Base-by-base conservation (phyloP, 2,113 vertebrate species). In the Nestor notabilis region DNA sequence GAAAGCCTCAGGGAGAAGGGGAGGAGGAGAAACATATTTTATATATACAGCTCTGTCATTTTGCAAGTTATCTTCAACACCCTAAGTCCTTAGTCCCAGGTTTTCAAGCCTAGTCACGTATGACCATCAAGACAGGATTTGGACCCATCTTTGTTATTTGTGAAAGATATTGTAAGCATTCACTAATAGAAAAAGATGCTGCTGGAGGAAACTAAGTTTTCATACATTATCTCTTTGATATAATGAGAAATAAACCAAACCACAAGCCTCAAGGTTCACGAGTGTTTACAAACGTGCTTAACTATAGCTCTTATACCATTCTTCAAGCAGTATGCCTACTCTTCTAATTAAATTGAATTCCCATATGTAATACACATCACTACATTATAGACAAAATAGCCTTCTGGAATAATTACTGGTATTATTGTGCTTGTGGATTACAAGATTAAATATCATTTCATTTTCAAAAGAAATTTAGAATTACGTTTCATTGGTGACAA, bases 261-360 rank as follows among this genome's bases (percentile, higher is more conserved):
- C 94, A 93, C 72, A 68, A 89, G 76, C 83, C 76, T 92, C 79
- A 93, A 92, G 90, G 83, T 94, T 95, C 79, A 79, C 61, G 91
- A 96, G 58, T 90, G 88, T 92, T 96, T 96, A 95, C 74, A 92
- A 92, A 91, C 82, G 60, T 90, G 87, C 85, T 93, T 96, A 92
- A 78, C 95, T 91, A 76, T 23, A 92, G 87, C 82, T 91, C 82
- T 95, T 89, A 92, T 44, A 84, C 70, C 66, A 78, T 93, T 87
- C 78, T 94, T 94, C 78, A 93, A 91, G 81, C 56, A 85, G 75
- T 88, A 95, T 91, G 76, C 50, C 74, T 88, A 35, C 60, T 85
- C 64, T 86, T 68, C 94, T 96, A 94, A 96, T 95, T 95, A 96
- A 96, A 90, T 89, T 94, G 84, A 95, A 95, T 94, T 95, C 93